Conservation (phyloP, 2,888 invertebrate genomes). For the Sesamia inferens region DNA sequence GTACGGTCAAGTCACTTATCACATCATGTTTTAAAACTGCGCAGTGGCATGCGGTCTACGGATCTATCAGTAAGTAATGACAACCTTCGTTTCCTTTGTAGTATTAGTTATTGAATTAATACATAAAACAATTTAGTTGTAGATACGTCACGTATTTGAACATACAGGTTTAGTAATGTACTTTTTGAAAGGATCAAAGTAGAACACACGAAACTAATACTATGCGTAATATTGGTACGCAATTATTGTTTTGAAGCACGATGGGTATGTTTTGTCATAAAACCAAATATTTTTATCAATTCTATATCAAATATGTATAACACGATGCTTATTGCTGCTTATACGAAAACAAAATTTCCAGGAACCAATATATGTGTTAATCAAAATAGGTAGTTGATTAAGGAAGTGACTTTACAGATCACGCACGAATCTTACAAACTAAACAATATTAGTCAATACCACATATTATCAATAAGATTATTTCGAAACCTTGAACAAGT, state of each 20-base stretch:
- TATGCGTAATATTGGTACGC: constrained; percentile 26
- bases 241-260: constrained; percentile 25
- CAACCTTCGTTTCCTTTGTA: constrained; percentile 53
- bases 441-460: constrained; percentile 68
- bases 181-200: constrained; percentile 12
- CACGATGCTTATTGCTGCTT: constrained; percentile 10
- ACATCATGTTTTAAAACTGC: constrained; percentile 44
- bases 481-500: constrained; percentile 65
- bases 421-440: constrained; percentile 60
- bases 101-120: constrained; percentile 41
- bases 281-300: constrained; percentile 43
- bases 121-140: constrained; percentile 37
- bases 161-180: constrained; percentile 9
- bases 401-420: constrained; percentile 53
- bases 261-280: constrained; percentile 26
- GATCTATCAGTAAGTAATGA: constrained; percentile 27
- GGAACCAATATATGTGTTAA: constrained; percentile 26
- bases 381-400: constrained; percentile 44
- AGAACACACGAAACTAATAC: background rate
- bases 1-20: constrained; percentile 35
- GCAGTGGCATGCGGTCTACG: constrained; percentile 44
- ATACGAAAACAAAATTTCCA: constrained; percentile 17
- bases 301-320: constrained; percentile 34
- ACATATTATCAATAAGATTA: constrained; percentile 68
- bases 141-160: constrained; percentile 61